These are phyloP conservation scores for Troides aeacus DNA, from an alignment of 2,888 invertebrate genomes.

Conservation along the genomic window DNA sequence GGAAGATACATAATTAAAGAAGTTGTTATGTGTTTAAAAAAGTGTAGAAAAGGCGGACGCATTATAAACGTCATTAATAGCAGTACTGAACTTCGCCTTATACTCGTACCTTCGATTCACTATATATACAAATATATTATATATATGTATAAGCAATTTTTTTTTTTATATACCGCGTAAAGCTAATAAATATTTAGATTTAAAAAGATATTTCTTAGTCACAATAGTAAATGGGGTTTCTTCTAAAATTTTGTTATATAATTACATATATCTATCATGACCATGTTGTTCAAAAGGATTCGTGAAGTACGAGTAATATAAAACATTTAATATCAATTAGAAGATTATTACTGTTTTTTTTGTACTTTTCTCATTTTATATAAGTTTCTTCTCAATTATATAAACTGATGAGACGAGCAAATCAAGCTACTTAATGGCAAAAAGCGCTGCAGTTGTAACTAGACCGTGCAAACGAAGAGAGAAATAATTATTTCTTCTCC, in stretches of 20 bases:
- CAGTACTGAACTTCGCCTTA: no score
- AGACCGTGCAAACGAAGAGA: no score
- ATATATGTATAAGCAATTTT: not conserved
- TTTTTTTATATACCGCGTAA: not conserved
- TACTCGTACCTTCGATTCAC: no score
- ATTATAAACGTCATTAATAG: no score
- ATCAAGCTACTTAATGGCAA: not conserved
- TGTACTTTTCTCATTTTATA: not conserved
- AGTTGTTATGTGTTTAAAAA: no score
- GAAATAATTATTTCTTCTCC: no score
- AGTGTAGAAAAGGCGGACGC: no score
- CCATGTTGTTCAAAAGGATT: constrained; percentile 1
- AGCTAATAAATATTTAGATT: not conserved
- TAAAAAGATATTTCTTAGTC: constrained; percentile 3
- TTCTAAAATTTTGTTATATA: constrained; percentile 5
- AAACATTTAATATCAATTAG: constrained; percentile 4
- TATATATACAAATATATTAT: not conserved
- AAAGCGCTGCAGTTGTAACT: no score
- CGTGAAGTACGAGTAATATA: not conserved
- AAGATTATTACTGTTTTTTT: constrained; percentile 7
- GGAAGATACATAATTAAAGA: no score
- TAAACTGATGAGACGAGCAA: not conserved
- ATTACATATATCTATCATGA: not conserved
- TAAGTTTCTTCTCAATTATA: not conserved
- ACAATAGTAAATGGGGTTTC: constrained; percentile 3